These are phyloP conservation scores for Labeo catla DNA, from an alignment of 2,113 vertebrate genomes.

Conservation along the genomic window DNA sequence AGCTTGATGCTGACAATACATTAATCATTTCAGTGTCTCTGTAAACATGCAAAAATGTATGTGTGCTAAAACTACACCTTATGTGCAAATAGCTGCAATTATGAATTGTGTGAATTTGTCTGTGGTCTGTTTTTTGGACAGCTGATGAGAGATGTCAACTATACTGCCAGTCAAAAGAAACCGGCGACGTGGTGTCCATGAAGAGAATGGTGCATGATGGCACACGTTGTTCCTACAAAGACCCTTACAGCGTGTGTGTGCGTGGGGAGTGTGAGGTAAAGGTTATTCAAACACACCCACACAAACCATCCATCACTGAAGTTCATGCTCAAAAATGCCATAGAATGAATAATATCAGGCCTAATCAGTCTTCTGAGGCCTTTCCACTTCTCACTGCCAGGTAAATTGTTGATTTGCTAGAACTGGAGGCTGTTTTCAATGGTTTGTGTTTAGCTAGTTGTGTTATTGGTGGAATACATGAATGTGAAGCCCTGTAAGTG, in stretches of 20 bases:
- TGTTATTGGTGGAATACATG: constrained; percentile 23
- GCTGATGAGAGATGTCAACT: constrained; percentile 91
- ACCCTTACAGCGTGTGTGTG: constrained; percentile 90
- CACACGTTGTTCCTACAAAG: constrained; percentile 92
- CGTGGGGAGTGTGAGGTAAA: constrained; percentile 93
- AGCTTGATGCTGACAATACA: too few relatives aligned
- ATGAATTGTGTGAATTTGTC: not conserved
- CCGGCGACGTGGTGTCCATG: constrained; percentile 86
- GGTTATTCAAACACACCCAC: constrained; percentile 23
- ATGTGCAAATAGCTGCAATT: not conserved
- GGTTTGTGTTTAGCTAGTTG: not conserved
- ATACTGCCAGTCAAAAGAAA: constrained; percentile 89
- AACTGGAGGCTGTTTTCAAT: not conserved
- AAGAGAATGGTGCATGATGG: constrained; percentile 92
- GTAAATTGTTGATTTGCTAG: not conserved
- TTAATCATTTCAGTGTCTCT: too few relatives aligned
- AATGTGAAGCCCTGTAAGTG: not conserved
- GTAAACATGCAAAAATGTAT: too few relatives aligned
- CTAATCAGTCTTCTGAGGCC: constrained; percentile 28
- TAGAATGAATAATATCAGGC: constrained; percentile 46
- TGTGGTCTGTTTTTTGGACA: constrained; percentile 61
- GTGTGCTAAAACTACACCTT: not conserved
- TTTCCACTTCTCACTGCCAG: constrained; percentile 12
- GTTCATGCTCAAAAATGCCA: constrained; percentile 44
- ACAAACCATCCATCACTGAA: constrained; percentile 24